Base-by-base conservation (phyloP, 2,888 invertebrate genomes). In the Frankliniella intonsa region DNA sequence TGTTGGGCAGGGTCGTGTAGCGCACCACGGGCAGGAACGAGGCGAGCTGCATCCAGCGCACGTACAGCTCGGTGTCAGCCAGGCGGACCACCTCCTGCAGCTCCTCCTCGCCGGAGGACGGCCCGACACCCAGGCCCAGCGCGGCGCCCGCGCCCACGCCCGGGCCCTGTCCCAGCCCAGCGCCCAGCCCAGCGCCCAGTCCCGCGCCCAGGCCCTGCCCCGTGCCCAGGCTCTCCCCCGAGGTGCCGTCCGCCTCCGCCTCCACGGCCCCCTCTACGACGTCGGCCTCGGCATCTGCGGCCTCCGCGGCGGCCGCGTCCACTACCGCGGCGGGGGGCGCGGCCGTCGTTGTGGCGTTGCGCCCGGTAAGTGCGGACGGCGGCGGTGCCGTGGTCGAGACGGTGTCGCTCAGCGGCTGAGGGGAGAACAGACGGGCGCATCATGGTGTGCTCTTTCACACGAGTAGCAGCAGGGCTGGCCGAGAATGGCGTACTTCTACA, bases 1-100 rank as follows among this genome's bases (percentile, higher is more conserved):
- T 94, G 87, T 95, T 95, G 0, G 98, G 98, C 79, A 96, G 89
- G 86, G 96, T 93, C 0, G 96, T 96, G 85, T 97, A 97, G 86
- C 97, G 94, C 88, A 98, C 94, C 0, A 96, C 94, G 0, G 98
- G 97, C 85, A 98, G 88, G 87, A 97, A 98, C 0, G 95, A 94
- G 2, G 95, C 94, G 86, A 98, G 89, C 87, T 97, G 96, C 82
- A 97, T 88, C 98, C 98, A 98, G 83, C 97, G 90, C 84, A 96
- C 92, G 86, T 95, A 97, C 81, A 97, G 88, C 86, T 97, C 97
- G 84, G 92, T 92, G 84, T 95, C 94, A 0, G 95, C 95, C 69
- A 94, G 87, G 8, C 87, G 86, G 81, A 84, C 84, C 17, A 82
- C 81, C 55, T 89, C 84, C 80, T 87, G 19, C 84, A 80, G 69